A percentile compares a stretch with the other conserved stretches of the same genome.
Conservation (phyloP, 2,888 invertebrate species). For the Rhabditophanes sp. region DNA sequence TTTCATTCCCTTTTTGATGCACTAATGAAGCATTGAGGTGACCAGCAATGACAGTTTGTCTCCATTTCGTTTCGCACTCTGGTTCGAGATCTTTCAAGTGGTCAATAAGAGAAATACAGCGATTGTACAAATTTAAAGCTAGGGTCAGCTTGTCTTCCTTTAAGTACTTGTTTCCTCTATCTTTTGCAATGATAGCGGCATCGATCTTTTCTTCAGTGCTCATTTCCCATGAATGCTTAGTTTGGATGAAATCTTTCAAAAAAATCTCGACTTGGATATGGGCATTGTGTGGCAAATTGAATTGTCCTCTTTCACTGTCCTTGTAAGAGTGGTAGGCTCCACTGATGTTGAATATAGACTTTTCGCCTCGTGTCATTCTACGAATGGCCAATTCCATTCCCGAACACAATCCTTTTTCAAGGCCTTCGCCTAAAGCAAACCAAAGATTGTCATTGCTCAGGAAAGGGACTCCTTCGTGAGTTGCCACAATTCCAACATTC, state of each 20-base stretch:
- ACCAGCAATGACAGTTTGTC: conserved; percentile 23
- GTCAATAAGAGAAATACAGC: conserved; percentile 50
- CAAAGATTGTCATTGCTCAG: conserved; percentile 69
- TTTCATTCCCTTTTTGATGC: conserved; percentile 44
- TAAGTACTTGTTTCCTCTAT: conserved; percentile 75
- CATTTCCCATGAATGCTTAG: conserved; percentile 67
- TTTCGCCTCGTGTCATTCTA: conserved; percentile 56
- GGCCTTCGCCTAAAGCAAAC: conserved; percentile 71
- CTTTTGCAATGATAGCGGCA: conserved; percentile 66
- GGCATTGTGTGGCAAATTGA: conserved; percentile 63
- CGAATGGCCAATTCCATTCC: conserved; percentile 68
- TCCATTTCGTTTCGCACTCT: conserved; percentile 19
- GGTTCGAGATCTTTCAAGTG: conserved; percentile 25
- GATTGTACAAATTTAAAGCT: conserved; percentile 66
- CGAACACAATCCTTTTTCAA: conserved; percentile 54
- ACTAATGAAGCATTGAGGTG: conserved; percentile 29
- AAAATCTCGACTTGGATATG: conserved; percentile 65
- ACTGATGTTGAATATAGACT: conserved; percentile 21
- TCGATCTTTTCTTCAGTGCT: conserved; percentile 63
- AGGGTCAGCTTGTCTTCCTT: conserved; percentile 56
- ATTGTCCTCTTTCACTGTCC: conserved; percentile 50
- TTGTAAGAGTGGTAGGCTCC: conserved; percentile 31
- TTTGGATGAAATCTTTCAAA: conserved; percentile 62
- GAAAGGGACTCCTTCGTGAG: conserved; percentile 52
- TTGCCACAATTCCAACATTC: conserved; percentile 49